These are phyloP conservation scores for Phocides pigmalion DNA, from an alignment of 1,140 invertebrate genomes.

Conservation along the genomic window DNA sequence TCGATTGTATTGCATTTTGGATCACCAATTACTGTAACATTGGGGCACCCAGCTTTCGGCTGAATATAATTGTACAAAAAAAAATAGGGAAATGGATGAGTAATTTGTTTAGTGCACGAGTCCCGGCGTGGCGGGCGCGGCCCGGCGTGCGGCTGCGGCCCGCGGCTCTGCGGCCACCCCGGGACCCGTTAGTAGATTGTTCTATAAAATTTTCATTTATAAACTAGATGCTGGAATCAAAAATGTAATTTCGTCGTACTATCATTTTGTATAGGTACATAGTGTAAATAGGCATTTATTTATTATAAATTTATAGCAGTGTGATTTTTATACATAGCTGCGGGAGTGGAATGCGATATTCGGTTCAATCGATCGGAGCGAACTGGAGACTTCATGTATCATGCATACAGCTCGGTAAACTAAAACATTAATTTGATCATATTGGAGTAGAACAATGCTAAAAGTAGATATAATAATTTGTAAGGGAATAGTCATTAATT, in stretches of 20 bases:
- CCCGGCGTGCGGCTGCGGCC: too few relatives aligned
- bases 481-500: constrained; percentile 84
- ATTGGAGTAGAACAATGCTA: constrained; percentile 81
- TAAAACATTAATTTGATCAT: constrained; percentile 68
- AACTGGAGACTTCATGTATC: constrained; percentile 62
- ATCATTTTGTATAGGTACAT: constrained; percentile 83
- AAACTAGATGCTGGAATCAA: constrained; percentile 77
- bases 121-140: constrained; percentile 12
- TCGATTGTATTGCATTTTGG: constrained; percentile 72
- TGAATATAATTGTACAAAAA: constrained; percentile 80
- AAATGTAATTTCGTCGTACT: constrained; percentile 78
- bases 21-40: constrained; percentile 73
- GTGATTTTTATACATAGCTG: constrained; percentile 81
- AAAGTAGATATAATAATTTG: constrained; percentile 80
- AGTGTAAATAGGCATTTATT: constrained; percentile 84
- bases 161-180: constrained; percentile 19
- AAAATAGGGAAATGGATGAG: constrained; percentile 70
- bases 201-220: constrained; percentile 69
- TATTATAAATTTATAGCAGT: constrained; percentile 83
- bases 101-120: constrained; percentile 62
- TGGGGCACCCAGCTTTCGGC: constrained; percentile 76
- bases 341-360: constrained; percentile 67
- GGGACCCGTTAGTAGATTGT: constrained; percentile 59
- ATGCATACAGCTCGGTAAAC: constrained; percentile 64
- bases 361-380: constrained; percentile 61